These are phyloP conservation scores for Cataglyphis livida DNA, from an alignment of 2,888 invertebrate genomes.

Conservation along the genomic window DNA sequence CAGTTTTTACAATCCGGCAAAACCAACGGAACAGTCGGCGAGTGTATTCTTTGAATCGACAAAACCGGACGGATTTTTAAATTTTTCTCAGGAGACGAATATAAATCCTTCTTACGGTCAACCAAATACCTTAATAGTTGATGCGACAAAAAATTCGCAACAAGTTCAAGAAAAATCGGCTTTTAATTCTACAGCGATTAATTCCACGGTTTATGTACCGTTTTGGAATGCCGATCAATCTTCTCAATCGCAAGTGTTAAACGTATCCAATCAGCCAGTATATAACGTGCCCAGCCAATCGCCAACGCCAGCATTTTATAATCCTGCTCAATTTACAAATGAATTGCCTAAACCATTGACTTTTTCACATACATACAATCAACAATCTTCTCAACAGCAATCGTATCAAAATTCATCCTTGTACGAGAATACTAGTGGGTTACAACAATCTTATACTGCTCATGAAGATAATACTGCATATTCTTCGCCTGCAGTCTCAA, in stretches of 20 bases:
- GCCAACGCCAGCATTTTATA: conserved; percentile 75
- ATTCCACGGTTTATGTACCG: background rate
- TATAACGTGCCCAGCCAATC: background rate
- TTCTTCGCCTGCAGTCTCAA: conserved; percentile 40
- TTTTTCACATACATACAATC: conserved; percentile 21
- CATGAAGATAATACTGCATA: conserved; percentile 51
- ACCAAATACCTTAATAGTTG: background rate
- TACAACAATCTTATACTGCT: conserved; percentile 46
- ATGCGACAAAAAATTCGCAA: conserved; percentile 12
- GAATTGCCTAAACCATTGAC: conserved; percentile 28
- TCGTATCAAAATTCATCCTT: conserved; percentile 53
- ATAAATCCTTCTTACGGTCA: background rate
- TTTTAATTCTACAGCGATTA: background rate
- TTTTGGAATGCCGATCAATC: conserved; percentile 47
- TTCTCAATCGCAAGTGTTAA: background rate
- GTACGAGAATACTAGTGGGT: conserved; percentile 38
- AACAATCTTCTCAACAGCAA: conserved; percentile 27
- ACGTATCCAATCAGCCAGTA: conserved; percentile 4
- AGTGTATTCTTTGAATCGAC: conserved; percentile 52
- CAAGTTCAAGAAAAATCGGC: conserved; percentile 5
- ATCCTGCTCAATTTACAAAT: conserved; percentile 73
- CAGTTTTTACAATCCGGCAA: background rate
- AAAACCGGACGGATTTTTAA: background rate
- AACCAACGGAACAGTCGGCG: conserved; percentile 13
- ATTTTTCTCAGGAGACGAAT: conserved; percentile 25